Base-by-base conservation (phyloP, 1,140 invertebrate species). In the Calliopsis andreniformis region DNA sequence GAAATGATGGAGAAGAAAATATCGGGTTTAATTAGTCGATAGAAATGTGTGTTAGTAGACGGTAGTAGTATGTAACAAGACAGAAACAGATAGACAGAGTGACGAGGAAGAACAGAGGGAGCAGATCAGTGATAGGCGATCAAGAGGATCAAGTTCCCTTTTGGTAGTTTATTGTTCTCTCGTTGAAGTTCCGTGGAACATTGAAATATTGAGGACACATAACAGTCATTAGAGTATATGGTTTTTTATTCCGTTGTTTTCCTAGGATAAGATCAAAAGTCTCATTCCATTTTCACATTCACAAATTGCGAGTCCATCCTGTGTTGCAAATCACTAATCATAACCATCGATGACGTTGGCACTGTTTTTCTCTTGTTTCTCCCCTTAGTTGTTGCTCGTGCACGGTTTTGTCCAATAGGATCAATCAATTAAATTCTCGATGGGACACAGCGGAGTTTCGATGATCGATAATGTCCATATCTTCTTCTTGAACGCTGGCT, bases 51-150 rank as follows among this genome's bases (percentile, higher is more conserved):
- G 51, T 59, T 39, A 6, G 56, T 23, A 20, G 10, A 59, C n/a
- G 23, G 10, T 39, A 42, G n/a, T 39, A 23, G 25, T 49, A 23
- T 32, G 25, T 39, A 66, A 7, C 16, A 43, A 32, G 28, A 49
- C 16, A 35, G 30, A 39, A 16, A 66, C n/a, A 20, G 25, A 25
- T 25, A 45, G n/a, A 53, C 32, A 42, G 55, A n/a, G n/a, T n/a
- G n/a, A n/a, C n/a, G n/a, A 51, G n/a, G 58, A 53, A 76, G 49
- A 67, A 56, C 6, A 67, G 53, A 67, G 55, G 71, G 63, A 67
- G 63, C 30, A 58, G 39, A 45, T 55, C 35, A 49, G 42, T 73
- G 14, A 43, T 39, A 49, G 66, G 45, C 49, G 47, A 53, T 25
- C 51, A 30, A 35, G 35, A 1, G 16, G 16, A 39, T 68, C 62